Percentiles rank a stretch among this genome's conserved stretches.
These are phyloP conservation scores for Cryptocheilus praepositus DNA, from an alignment of 2,888 invertebrate species.

Conservation along the genomic window DNA sequence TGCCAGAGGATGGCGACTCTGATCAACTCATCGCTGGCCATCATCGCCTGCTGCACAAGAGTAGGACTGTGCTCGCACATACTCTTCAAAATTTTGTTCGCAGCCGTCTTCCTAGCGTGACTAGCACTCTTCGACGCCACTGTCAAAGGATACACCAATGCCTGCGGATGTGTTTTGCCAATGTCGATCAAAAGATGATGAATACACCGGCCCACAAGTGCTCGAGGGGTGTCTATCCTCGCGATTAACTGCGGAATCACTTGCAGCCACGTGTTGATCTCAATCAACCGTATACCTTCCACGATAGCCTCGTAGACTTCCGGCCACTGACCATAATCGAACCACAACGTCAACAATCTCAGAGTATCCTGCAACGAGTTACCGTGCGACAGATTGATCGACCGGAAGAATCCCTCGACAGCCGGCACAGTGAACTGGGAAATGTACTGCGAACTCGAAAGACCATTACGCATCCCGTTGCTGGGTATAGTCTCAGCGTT, in stretches of 20 bases:
- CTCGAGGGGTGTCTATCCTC: constrained; percentile 94
- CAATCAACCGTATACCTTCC: constrained; percentile 94
- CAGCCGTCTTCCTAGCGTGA: constrained; percentile 88
- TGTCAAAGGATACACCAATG: constrained; percentile 96
- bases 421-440: constrained; percentile 93
- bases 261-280: constrained; percentile 99
- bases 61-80: constrained; percentile 96
- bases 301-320: constrained; percentile 95
- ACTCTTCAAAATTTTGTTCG: constrained; percentile 94
- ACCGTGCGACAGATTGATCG: constrained; percentile 93
- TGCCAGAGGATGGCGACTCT: constrained; percentile 99
- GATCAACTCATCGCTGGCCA: constrained; percentile 97
- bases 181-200: constrained; percentile 96
- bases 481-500: constrained; percentile 37
- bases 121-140: constrained; percentile 97
- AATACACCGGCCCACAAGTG: constrained; percentile 91
- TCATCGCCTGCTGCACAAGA: constrained; percentile 95
- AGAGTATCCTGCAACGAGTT: constrained; percentile 97
- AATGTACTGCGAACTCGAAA: constrained; percentile 77
- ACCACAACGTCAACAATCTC: constrained; percentile 96
- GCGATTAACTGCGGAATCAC: constrained; percentile 99
- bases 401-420: constrained; percentile 96
- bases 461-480: constrained; percentile 52
- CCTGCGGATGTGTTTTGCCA: constrained; percentile 98
- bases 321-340: constrained; percentile 96